Evolutionary conservation across 2,797 vertebrate species (phyloP).

Genomic region (Sparidentex hasta): DNA sequence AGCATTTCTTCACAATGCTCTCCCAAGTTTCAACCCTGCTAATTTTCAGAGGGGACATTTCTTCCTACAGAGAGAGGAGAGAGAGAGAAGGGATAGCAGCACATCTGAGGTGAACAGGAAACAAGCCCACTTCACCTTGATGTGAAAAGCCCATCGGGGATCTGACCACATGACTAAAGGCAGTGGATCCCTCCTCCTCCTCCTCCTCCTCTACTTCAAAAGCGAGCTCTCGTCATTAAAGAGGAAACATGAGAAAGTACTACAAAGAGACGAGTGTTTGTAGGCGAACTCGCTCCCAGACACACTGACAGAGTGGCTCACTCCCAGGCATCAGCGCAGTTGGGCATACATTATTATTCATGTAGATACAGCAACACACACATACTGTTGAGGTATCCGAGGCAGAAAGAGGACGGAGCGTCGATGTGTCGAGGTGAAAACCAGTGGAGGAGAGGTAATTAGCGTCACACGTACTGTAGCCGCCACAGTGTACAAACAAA

Average conservation of each 20-base stretch:
- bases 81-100: slow-evolving; percentile 11
- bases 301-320: slow-evolving; percentile 5
- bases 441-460: slow-evolving; percentile 38
- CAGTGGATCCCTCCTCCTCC: slow-evolving; percentile 43
- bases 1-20: neutral
- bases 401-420: slow-evolving; percentile 2
- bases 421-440: slow-evolving; percentile 11
- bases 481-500: slow-evolving; percentile 14
- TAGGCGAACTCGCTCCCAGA: slow-evolving; percentile 14
- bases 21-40: slow-evolving; percentile 20
- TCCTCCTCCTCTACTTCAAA: slow-evolving; percentile 61
- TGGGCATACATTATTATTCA: neutral
- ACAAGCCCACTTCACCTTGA: slow-evolving; percentile 58
- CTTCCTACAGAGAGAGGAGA: slow-evolving; percentile 11
- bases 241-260: slow-evolving; percentile 48
- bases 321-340: neutral
- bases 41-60: slow-evolving; percentile 24
- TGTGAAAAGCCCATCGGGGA: slow-evolving; percentile 62
- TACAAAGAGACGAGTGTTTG: slow-evolving; percentile 62
- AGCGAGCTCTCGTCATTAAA: slow-evolving; percentile 57
- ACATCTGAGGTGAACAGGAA: slow-evolving; percentile 53
- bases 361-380: neutral
- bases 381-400: neutral
- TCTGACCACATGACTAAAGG: slow-evolving; percentile 66
- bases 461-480: slow-evolving; percentile 17